phyloP scores from a whole-genome alignment of 2,113 vertebrate genomes.

The Parus major region DNA sequence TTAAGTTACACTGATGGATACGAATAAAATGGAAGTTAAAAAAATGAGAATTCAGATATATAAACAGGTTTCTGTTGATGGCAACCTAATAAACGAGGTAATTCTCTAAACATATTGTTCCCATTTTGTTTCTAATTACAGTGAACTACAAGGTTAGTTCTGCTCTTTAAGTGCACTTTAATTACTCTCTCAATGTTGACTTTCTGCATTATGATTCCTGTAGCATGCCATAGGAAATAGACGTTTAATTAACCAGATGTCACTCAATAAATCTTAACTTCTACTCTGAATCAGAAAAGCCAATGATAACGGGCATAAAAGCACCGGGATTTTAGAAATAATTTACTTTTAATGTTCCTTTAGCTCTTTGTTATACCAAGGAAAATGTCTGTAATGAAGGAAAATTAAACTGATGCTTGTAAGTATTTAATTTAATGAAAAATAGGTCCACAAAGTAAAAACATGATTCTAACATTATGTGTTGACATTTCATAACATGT shows the following conservation, averaged over 20 bases:
- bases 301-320: not conserved
- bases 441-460: not conserved
- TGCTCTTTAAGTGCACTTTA: constrained; percentile 70
- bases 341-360: constrained; percentile 32
- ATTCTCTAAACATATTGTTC: constrained; percentile 66
- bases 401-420: constrained; percentile 32
- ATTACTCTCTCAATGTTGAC: constrained; percentile 75
- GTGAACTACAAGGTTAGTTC: constrained; percentile 69
- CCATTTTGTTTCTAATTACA: constrained; percentile 77
- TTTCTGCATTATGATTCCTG: constrained; percentile 73
- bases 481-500: not conserved
- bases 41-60: constrained; percentile 61
- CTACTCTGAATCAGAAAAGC: constrained; percentile 63
- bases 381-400: not conserved
- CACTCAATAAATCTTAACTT: constrained; percentile 74
- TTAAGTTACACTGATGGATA: constrained; percentile 19
- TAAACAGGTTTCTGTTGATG: constrained; percentile 56
- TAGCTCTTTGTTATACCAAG: constrained; percentile 14
- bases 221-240: constrained; percentile 66
- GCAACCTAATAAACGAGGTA: constrained; percentile 65
- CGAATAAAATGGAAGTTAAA: constrained; percentile 37
- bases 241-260: constrained; percentile 79
- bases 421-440: constrained; percentile 33
- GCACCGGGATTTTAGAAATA: constrained; percentile 25
- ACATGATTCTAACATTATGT: not conserved